Percentiles rank a stretch among this genome's conserved stretches.
These are phyloP conservation scores for Beroe forskalii DNA, from an alignment of 37 sponge, comb jelly and placozoan genomes.

Conservation along the genomic window DNA sequence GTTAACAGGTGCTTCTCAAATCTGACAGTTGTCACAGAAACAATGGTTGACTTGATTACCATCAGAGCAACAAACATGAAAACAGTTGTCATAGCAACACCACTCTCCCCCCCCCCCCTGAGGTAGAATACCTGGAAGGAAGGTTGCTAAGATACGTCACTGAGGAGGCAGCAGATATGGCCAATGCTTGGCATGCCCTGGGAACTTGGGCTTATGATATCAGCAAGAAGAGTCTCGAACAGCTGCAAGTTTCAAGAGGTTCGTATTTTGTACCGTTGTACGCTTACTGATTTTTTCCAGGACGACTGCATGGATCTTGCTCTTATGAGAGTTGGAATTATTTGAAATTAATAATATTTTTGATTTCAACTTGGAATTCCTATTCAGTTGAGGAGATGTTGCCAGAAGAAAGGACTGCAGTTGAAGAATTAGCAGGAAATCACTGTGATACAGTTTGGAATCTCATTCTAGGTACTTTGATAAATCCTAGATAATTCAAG, in stretches of 20 bases:
- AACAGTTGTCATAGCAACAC: neutral
- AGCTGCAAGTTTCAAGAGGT: slow-evolving; percentile 34
- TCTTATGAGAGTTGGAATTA: too few relatives aligned
- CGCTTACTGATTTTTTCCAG: too few relatives aligned
- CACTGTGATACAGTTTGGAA: slow-evolving; percentile 56
- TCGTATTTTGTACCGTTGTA: too few relatives aligned
- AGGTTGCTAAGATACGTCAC: slow-evolving; percentile 21
- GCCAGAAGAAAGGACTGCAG: slow-evolving; percentile 16
- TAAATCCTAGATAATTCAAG: too few relatives aligned
- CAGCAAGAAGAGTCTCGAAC: slow-evolving; percentile 47
- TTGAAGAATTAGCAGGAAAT: slow-evolving; percentile 40
- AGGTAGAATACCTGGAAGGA: slow-evolving; percentile 34
- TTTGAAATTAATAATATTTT: too few relatives aligned
- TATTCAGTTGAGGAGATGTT: slow-evolving; percentile 23
- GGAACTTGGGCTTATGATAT: slow-evolving; percentile 52
- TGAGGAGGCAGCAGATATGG: slow-evolving; percentile 54
- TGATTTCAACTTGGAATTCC: too few relatives aligned
- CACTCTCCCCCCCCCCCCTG: neutral
- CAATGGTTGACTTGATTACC: too few relatives aligned
- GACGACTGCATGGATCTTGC: too few relatives aligned
- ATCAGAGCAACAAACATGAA: neutral
- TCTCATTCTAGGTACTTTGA: neutral
- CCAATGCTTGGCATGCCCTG: slow-evolving; percentile 61
- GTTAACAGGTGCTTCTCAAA: too few relatives aligned
- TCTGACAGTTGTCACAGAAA: neutral